Base-by-base conservation (phyloP, 1,140 invertebrate genomes). In the Aphelinus atriplicis region DNA sequence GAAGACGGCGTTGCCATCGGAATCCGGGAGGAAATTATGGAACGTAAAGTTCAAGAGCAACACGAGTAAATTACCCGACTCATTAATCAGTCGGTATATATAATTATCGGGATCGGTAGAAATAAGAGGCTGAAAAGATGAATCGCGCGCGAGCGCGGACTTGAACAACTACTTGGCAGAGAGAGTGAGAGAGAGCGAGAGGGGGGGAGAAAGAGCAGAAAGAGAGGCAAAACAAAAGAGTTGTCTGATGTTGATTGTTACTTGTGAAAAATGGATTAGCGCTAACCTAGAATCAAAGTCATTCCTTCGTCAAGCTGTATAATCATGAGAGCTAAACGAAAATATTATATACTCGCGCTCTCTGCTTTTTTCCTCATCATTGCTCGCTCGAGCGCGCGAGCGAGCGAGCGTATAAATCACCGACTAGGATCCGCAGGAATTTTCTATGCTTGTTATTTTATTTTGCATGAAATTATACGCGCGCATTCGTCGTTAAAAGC, bases 231-330 rank as follows among this genome's bases (percentile, higher is more conserved):
- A 62, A 55, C n/a, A 48, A 46, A 74, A 51, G 65, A 67, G 62
- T 57, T 66, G 26, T 48, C 57, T 3, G 47, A 75, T 75, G 61
- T 43, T 48, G 66, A 75, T 75, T 75, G 66, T 70, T 75, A 61
- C 66, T 64, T 69, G 10, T 63, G 73, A 63, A 75, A 75, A 75
- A 75, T 70, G 67, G 60, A 75, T 75, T 64, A 75, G 61, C 61
- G 51, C 43, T 7, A 75, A 64, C 66, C 55, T 75, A 63, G 61
- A 75, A 75, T 75, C 66, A 75, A 55, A 69, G 58, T 45, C 56
- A 50, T 10, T 61, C 51, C 51, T 53, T 55, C 42, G 7, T 2
- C 66, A 1, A 75, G 47, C 42, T 42, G 10, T 75, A 69, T 69
- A 75, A 75, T 75, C 73, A 75, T 56, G 50, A 55, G 26, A 26